Evolutionary conservation across 2,888 invertebrate genomes (phyloP).

Genomic region (Odontocerum albicorne): DNA sequence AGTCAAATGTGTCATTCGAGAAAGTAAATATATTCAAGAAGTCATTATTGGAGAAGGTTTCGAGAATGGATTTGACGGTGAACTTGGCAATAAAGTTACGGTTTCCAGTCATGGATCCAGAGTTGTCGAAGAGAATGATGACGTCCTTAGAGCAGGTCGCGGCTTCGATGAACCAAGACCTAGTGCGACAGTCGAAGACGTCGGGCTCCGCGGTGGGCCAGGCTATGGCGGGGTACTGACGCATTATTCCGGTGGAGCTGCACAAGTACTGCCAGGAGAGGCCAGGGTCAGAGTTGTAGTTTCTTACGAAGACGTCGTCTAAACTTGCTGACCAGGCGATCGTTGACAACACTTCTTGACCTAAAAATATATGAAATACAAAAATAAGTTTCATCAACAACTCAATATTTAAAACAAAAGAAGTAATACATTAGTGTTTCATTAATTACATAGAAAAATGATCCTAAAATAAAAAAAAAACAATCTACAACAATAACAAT

Average conservation of each 20-base stretch:
- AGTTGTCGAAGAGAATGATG: conserved; percentile 90
- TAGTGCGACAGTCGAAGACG: conserved; percentile 88
- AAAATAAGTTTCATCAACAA: no score
- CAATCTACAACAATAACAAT: no score
- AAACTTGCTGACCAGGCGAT: conserved; percentile 90
- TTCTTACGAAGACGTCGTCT: conserved; percentile 80
- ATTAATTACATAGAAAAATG: no score
- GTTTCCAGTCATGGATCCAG: conserved; percentile 95
- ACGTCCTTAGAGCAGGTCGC: conserved; percentile 98
- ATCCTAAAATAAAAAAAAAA: no score
- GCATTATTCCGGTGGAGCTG: conserved; percentile 86
- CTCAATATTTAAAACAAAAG: no score
- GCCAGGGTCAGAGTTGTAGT: conserved; percentile 86
- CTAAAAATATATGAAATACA: conserved; percentile 46
- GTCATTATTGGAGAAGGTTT: conserved; percentile 97
- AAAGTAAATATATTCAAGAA: conserved; percentile 91
- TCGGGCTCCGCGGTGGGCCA: conserved; percentile 66
- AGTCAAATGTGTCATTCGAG: conserved; percentile 70
- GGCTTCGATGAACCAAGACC: conserved; percentile 97
- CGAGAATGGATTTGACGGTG: conserved; percentile 85
- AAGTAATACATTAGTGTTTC: no score
- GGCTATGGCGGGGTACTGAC: conserved; percentile 86
- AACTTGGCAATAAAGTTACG: conserved; percentile 76
- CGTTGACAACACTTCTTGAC: conserved; percentile 65
- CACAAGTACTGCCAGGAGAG: conserved; percentile 98